Percentiles rank a stretch among this genome's conserved stretches.
Conservation (phyloP, 1,140 invertebrate genomes). For the Anadara kagoshimensis region DNA sequence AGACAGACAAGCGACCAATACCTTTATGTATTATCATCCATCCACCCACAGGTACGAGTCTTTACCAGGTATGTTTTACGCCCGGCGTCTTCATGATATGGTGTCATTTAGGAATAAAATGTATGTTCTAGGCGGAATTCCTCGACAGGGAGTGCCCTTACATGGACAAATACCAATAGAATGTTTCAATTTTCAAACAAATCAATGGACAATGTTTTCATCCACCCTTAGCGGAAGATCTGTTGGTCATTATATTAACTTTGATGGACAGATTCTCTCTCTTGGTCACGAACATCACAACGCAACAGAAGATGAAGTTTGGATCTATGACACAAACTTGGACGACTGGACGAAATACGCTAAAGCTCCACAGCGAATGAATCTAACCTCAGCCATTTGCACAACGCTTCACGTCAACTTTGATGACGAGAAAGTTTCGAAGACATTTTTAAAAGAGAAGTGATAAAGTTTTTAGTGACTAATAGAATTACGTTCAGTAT, state of each 20-base stretch:
- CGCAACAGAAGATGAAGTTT: constrained; percentile 72
- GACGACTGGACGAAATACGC: constrained; percentile 67
- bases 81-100: constrained; percentile 71
- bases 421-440: constrained; percentile 66
- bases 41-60: constrained; percentile 58
- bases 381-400: constrained; percentile 64
- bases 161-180: constrained; percentile 72
- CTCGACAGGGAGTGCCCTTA: constrained; percentile 60
- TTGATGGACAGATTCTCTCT: constrained; percentile 66
- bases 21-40: constrained; percentile 63
- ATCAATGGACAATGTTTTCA: constrained; percentile 71
- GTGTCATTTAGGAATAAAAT: constrained; percentile 58
- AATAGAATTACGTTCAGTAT: no score
- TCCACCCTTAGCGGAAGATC: constrained; percentile 70
- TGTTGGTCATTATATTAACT: constrained; percentile 68
- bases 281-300: constrained; percentile 70
- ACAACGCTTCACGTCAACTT: constrained; percentile 68
- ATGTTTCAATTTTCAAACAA: constrained; percentile 59
- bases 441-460: no score
- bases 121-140: constrained; percentile 70
- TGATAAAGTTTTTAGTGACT: no score
- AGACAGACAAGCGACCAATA: constrained; percentile 64
- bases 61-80: constrained; percentile 68
- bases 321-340: constrained; percentile 62
- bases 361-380: constrained; percentile 68